Evolutionary conservation across 2,888 invertebrate species (phyloP).

Genomic region (Temnothorax ravouxi): DNA sequence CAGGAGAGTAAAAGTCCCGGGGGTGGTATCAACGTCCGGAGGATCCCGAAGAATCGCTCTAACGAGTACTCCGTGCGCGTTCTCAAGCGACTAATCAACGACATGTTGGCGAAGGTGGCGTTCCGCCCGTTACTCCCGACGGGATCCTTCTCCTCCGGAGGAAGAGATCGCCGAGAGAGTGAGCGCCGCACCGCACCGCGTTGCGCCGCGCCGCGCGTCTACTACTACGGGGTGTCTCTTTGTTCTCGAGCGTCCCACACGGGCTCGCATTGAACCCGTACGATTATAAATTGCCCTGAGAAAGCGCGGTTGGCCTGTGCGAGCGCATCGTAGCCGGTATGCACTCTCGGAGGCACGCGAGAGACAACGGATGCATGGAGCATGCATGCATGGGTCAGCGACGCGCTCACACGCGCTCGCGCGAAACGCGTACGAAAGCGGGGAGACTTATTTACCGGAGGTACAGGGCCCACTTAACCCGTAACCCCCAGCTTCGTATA

Average conservation of each 20-base stretch:
- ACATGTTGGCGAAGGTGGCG: slow-evolving; percentile 62
- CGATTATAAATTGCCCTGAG: slow-evolving; percentile 82
- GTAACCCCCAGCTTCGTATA: slow-evolving; percentile 84
- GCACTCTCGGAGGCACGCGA: slow-evolving; percentile 68
- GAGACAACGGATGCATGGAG: slow-evolving; percentile 47
- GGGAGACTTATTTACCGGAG: slow-evolving; percentile 74
- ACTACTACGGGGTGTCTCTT: slow-evolving; percentile 73
- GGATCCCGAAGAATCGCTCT: slow-evolving; percentile 43
- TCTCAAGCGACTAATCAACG: slow-evolving; percentile 56
- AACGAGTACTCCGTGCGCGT: slow-evolving; percentile 45
- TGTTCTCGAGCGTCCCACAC: slow-evolving; percentile 79
- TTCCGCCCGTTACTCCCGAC: slow-evolving; percentile 19
- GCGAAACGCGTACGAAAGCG: slow-evolving; percentile 59
- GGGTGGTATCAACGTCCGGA: slow-evolving; percentile 32
- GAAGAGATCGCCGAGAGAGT: slow-evolving; percentile 31
- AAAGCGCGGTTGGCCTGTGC: slow-evolving; percentile 73
- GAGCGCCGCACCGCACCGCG: not conserved
- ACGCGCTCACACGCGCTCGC: slow-evolving; percentile 38
- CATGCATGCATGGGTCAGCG: slow-evolving; percentile 48
- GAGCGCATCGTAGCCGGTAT: slow-evolving; percentile 54
- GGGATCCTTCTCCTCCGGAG: slow-evolving; percentile 6
- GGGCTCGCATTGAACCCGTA: slow-evolving; percentile 79
- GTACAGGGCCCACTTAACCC: slow-evolving; percentile 83
- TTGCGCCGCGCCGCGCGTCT: slow-evolving; percentile 5
- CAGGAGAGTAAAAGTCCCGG: not conserved